Conservation (phyloP, 2,888 invertebrate species). For the Anticlea derivata region DNA sequence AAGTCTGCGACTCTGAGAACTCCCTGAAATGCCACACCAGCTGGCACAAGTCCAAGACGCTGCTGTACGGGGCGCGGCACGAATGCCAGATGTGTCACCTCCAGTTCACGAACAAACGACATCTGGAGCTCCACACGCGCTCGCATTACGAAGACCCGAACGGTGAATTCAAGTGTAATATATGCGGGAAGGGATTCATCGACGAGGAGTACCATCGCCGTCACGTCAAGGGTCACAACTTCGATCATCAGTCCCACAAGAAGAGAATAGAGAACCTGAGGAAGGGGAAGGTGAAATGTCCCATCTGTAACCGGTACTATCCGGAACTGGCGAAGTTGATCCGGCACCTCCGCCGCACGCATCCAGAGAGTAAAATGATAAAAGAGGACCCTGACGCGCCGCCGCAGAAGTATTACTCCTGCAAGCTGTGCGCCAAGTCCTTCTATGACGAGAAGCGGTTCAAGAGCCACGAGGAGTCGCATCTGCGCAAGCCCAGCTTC, state of each 20-base stretch:
- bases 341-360: constrained; percentile 69
- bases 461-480: constrained; percentile 67
- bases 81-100: constrained; percentile 76
- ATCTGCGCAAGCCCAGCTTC: constrained; percentile 71
- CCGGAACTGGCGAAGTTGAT: constrained; percentile 73
- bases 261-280: constrained; percentile 68
- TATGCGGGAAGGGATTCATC: constrained; percentile 81
- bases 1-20: constrained; percentile 69
- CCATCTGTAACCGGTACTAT: constrained; percentile 71
- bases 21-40: constrained; percentile 72
- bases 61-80: constrained; percentile 68
- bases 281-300: constrained; percentile 74
- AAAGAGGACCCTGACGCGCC: constrained; percentile 77
- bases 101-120: constrained; percentile 74
- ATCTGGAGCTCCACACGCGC: constrained; percentile 72
- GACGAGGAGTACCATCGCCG: constrained; percentile 76
- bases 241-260: constrained; percentile 69
- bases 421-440: constrained; percentile 74
- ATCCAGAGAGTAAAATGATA: constrained; percentile 81
- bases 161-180: constrained; percentile 76
- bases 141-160: constrained; percentile 79
- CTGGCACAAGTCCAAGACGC: constrained; percentile 75
- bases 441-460: constrained; percentile 67
- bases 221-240: constrained; percentile 82
- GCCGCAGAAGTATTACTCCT: constrained; percentile 63